Percentiles rank a stretch among this genome's conserved stretches.
Evolutionary conservation across 1,140 invertebrate species (phyloP).

Genomic region (Drosophila repleta): DNA sequence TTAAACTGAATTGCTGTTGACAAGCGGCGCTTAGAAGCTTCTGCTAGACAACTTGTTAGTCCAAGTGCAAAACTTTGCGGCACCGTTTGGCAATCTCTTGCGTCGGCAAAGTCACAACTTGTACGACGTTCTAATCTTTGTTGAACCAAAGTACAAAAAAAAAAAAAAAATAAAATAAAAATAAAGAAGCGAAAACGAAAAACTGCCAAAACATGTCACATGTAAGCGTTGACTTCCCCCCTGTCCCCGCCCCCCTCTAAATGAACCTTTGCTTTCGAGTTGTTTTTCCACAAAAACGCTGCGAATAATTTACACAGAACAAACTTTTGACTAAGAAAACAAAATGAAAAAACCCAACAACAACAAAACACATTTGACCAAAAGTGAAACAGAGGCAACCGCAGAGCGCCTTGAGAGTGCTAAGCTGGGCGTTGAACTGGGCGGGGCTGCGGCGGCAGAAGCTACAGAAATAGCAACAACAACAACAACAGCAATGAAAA

Average conservation of each 20-base stretch:
- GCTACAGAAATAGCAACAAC: constrained; percentile 9
- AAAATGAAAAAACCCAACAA: constrained; percentile 35
- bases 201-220: constrained; percentile 81
- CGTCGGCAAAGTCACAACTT: constrained; percentile 73
- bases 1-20: constrained; percentile 25
- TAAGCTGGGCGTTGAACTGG: constrained; percentile 57
- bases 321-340: constrained; percentile 70
- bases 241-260: constrained; percentile 5
- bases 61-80: constrained; percentile 33
- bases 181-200: constrained; percentile 18
- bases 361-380: constrained; percentile 51
- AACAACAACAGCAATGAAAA: constrained; percentile 4
- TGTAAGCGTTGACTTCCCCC: constrained; percentile 26
- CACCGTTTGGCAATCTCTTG: constrained; percentile 52
- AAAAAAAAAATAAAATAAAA: constrained; percentile 30
- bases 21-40: constrained; percentile 35
- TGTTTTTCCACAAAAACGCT: constrained; percentile 68
- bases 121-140: constrained; percentile 78
- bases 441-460: constrained; percentile 28
- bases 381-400: constrained; percentile 62
- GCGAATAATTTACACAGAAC: constrained; percentile 77
- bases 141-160: constrained; percentile 47
- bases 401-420: constrained; percentile 66
- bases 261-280: constrained; percentile 63
- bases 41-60: constrained; percentile 22